Conservation (phyloP, 2,113 vertebrate species). For the Anas platyrhynchos region DNA sequence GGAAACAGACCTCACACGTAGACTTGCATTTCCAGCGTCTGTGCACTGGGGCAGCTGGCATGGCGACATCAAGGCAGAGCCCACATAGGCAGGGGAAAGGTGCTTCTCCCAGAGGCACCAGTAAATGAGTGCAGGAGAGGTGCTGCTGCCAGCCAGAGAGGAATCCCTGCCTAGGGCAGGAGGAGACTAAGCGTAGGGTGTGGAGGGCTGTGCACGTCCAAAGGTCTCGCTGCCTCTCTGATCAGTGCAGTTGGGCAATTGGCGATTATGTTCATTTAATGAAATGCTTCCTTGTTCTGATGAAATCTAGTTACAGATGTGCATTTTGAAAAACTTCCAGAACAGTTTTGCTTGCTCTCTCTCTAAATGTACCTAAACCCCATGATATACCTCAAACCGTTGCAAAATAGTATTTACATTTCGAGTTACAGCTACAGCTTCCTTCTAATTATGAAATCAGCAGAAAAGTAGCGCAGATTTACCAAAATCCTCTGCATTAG, state of each 20-base stretch:
- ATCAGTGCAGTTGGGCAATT: not conserved
- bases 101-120: rapidly evolving
- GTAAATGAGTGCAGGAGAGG: not conserved
- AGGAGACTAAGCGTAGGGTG: slow-evolving; percentile 6
- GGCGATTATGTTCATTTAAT: slow-evolving; percentile 18
- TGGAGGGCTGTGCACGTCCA: not conserved
- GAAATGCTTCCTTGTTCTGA: slow-evolving; percentile 24
- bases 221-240: not conserved
- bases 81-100: not conserved
- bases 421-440: not conserved
- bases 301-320: not conserved
- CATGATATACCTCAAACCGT: not conserved
- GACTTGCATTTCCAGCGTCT: not conserved
- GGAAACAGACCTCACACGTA: slow-evolving; percentile 14
- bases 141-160: not conserved
- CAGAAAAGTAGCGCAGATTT: not conserved
- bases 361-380: not conserved
- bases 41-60: not conserved
- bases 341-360: not conserved
- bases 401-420: not conserved
- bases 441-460: not conserved
- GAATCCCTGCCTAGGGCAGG: not conserved
- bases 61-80: rapidly evolving
- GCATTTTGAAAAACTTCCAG: not conserved
- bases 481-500: not conserved